Percentiles rank a stretch among this genome's conserved stretches.
Conservation (phyloP, 2,797 vertebrate species). For the Gymnothorax reevesii region DNA sequence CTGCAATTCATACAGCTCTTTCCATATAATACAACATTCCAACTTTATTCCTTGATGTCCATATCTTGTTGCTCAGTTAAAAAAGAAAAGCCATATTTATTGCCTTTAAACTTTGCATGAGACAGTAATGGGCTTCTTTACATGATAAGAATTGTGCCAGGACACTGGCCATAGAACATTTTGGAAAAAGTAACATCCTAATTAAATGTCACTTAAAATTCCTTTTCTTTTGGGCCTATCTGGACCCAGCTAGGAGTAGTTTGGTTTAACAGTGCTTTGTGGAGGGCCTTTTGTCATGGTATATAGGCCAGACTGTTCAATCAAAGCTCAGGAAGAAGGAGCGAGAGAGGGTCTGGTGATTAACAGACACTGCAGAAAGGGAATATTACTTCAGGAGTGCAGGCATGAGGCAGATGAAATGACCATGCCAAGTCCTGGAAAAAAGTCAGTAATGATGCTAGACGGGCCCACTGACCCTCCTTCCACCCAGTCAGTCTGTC, state of each 20-base stretch:
- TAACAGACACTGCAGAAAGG: constrained; percentile 2
- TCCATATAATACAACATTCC: not conserved
- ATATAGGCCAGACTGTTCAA: not conserved
- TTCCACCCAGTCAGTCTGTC: not conserved
- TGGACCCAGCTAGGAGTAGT: not conserved
- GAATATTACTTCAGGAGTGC: not conserved
- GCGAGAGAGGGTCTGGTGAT: not conserved
- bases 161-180: too few species aligned
- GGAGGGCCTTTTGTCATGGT: constrained; percentile 10
- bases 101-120: not conserved
- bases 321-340: not conserved
- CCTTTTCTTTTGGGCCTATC: not conserved
- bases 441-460: not conserved
- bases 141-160: not conserved
- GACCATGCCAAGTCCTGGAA: not conserved
- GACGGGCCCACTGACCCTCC: not conserved
- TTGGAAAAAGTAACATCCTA: too few species aligned
- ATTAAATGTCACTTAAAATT: too few species aligned
- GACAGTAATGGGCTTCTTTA: not conserved
- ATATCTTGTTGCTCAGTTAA: not conserved
- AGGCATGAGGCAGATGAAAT: not conserved
- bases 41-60: not conserved
- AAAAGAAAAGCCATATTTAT: not conserved
- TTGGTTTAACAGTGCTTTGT: constrained; percentile 1
- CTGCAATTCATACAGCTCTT: not conserved